Evolutionary conservation across 2,797 vertebrate genomes (phyloP).

Genomic region (Semaprochilodus insignis): DNA sequence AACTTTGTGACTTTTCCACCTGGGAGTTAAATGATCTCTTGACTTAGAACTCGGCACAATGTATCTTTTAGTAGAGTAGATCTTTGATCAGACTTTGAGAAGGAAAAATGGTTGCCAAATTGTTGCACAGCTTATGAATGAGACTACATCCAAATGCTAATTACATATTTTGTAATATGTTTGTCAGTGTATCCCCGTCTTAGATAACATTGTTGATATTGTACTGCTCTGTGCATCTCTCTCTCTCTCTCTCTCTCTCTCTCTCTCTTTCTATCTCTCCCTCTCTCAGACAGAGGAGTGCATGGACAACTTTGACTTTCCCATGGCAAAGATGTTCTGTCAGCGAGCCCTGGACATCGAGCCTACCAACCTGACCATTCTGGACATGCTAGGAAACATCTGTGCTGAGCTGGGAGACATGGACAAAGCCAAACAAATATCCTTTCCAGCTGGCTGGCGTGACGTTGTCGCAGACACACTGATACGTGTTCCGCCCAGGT

Average conservation of each 20-base stretch:
- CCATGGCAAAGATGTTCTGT: conserved; percentile 83
- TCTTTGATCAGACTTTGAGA: too few species aligned
- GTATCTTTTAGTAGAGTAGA: too few species aligned
- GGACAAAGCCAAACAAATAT: conserved; percentile 84
- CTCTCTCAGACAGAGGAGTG: conserved; percentile 78
- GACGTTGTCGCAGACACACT: background rate
- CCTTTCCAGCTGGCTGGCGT: conserved; percentile 49
- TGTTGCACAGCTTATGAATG: too few species aligned
- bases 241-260: background rate
- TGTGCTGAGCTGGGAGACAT: conserved; percentile 80
- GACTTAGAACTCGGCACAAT: too few species aligned
- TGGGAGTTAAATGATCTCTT: too few species aligned
- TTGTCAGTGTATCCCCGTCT: too few species aligned
- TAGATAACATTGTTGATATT: too few species aligned
- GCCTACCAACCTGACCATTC: conserved; percentile 75
- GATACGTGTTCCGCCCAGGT: background rate
- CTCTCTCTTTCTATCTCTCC: background rate
- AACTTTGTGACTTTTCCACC: too few species aligned
- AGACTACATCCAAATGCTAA: too few species aligned
- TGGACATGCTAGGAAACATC: conserved; percentile 85
- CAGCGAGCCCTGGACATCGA: conserved; percentile 84
- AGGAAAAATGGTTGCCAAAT: too few species aligned
- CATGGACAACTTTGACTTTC: conserved; percentile 84
- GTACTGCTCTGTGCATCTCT: background rate
- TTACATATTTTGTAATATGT: too few species aligned